Evolutionary conservation across 2,888 invertebrate species (phyloP), one percentile per base, ranked within the genome.

Genomic region (Leptinotarsa peninsularis): DNA sequence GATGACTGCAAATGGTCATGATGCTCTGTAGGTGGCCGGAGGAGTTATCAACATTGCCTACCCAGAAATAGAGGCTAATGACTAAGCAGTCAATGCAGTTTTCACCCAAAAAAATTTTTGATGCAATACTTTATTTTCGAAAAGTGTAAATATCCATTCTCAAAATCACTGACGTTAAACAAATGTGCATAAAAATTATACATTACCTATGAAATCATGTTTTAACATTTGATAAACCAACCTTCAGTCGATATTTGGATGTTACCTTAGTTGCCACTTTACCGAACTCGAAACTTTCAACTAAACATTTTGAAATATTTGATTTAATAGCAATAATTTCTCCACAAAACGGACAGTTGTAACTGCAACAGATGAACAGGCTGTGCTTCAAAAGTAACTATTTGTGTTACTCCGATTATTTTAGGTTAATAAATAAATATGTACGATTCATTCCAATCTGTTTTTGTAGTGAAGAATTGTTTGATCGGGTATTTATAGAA

Each of bases 341-440:
- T 74, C 66, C 54, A 66, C 71, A 33, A 66, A 71, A 78, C 49
- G 79, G 79, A 80, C 77, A 80, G 79, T 81, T 79, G 66, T 73
- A 79, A 82, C 80, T 82, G 81, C 81, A 74, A 81, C 66, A 81
- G 77, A 83, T 80, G 79, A 83, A 85, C 83, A 85, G 85, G 85
- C 85, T 85, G 85, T 85, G 85, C 84, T 85, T 84, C 82, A 81
- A 83, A 80, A 79, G 82, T 84, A 83, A 84, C 83, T 83, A 83
- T 82, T 82, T 81, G 80, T 83, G 81, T 84, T 83, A 82, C 78
- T 80, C 79, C 81, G 74, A 70, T 81, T 81, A 80, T 81, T 76
- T 82, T 82, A 84, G 83, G 74, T 76, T 79, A 70, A 82, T 79
- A 67, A 50, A 70, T 43, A 43, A 5, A 43, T 33, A 58, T 70